phyloP scores from a whole-genome alignment of 1,140 invertebrate genomes.

The Tachypleus tridentatus region DNA sequence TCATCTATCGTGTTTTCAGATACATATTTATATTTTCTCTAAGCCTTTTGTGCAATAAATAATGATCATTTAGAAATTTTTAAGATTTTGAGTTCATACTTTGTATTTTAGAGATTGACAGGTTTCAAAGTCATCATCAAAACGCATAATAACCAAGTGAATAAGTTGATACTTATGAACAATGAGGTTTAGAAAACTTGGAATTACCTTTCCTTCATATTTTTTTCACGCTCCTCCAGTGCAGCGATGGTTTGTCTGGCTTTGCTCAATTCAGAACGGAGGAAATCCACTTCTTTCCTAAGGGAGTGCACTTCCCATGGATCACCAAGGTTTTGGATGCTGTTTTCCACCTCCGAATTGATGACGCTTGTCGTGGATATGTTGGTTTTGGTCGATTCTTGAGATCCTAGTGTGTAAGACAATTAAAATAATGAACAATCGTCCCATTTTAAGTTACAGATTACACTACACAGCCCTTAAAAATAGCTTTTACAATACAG shows the following conservation, averaged over 20 bases:
- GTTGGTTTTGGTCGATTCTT: not conserved
- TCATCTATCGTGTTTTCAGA: too few relatives aligned
- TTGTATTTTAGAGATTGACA: not conserved
- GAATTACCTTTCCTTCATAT: conserved; percentile 34
- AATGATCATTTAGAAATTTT: too few relatives aligned
- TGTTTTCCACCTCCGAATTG: not conserved
- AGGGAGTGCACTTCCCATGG: conserved; percentile 13
- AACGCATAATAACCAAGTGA: not conserved
- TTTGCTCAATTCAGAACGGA: conserved; percentile 39
- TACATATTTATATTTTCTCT: too few relatives aligned
- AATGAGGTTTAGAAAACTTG: not conserved
- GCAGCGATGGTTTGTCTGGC: conserved; percentile 36
- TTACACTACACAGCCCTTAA: too few relatives aligned
- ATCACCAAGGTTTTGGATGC: not conserved
- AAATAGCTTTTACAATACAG: too few relatives aligned
- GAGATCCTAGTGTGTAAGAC: not conserved
- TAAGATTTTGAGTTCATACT: too few relatives aligned
- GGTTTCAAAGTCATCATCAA: not conserved
- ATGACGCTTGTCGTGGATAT: not conserved
- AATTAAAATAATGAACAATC: too few relatives aligned
- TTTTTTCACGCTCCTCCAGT: conserved; percentile 37
- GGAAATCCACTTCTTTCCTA: conserved; percentile 24
- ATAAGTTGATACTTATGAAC: too few relatives aligned
- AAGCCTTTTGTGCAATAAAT: too few relatives aligned
- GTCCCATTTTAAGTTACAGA: too few relatives aligned